A percentile compares a stretch with the other conserved stretches of the same genome.
Evolutionary conservation across 2,888 invertebrate genomes (phyloP).

Genomic region (Cephus pygmeus): DNA sequence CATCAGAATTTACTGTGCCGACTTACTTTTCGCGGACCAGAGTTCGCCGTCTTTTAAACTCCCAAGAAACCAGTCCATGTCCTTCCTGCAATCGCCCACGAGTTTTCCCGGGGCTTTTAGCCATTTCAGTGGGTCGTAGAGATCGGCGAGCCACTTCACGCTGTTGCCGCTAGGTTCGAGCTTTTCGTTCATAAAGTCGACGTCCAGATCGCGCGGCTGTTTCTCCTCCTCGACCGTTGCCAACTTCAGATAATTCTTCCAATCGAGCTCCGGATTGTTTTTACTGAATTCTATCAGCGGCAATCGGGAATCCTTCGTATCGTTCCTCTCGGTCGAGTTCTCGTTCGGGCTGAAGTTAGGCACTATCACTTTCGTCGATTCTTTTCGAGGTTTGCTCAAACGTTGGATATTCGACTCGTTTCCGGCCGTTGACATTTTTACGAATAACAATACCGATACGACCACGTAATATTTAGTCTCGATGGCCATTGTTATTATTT

Average conservation of each 20-base stretch:
- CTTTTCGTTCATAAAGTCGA: slow-evolving; percentile 58
- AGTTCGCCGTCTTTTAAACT: slow-evolving; percentile 71
- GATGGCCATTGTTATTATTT: not conserved
- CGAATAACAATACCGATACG: not conserved
- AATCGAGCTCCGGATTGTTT: slow-evolving; percentile 60
- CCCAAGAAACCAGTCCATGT: slow-evolving; percentile 71
- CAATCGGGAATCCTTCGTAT: slow-evolving; percentile 7
- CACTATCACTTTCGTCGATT: slow-evolving; percentile 13
- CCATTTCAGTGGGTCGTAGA: slow-evolving; percentile 77
- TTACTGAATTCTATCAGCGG: slow-evolving; percentile 49
- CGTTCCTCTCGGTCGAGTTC: slow-evolving; percentile 16
- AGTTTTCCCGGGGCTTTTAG: slow-evolving; percentile 68
- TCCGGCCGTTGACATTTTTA: not conserved
- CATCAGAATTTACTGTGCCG: not conserved
- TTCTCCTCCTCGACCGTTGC: slow-evolving; percentile 39
- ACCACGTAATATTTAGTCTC: not conserved
- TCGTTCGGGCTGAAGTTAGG: slow-evolving; percentile 32
- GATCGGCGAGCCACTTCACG: slow-evolving; percentile 74
- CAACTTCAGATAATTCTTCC: slow-evolving; percentile 53
- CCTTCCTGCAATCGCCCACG: slow-evolving; percentile 70
- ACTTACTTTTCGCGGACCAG: slow-evolving; percentile 87
- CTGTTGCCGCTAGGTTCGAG: slow-evolving; percentile 55
- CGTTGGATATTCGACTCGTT: slow-evolving; percentile 49
- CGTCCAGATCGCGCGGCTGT: slow-evolving; percentile 43
- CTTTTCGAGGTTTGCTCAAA: slow-evolving; percentile 38